Evolutionary conservation across 2,888 invertebrate genomes (phyloP), one percentile per base, ranked within the genome.

Genomic region (Sarcophaga subvicina): DNA sequence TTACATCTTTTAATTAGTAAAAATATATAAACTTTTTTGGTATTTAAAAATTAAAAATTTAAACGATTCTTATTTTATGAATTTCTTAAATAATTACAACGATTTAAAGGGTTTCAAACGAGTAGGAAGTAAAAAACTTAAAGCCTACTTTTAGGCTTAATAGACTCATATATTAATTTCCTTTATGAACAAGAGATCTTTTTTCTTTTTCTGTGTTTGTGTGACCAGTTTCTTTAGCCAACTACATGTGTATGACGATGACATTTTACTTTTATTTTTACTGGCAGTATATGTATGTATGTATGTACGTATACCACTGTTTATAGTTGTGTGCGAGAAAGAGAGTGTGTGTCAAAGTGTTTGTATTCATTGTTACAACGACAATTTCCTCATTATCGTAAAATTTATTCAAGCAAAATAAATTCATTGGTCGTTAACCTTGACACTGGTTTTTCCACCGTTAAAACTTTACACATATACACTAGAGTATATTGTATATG

Each of bases 351-450:
- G 70, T 78, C 6, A n/a, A 49, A 37, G 37, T 71, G 22, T 71
- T 62, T 70, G 78, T 63, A 75, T 78, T 79, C 62, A 81, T 80
- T 83, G 80, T 87, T 88, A 88, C 89, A 88, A 89, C 89, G 89
- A 89, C 89, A 88, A 92, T 92, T 92, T 92, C 91, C 92, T 92
- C 92, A 93, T 93, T 92, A 93, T 92, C 93, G 93, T 93, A 92
- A 93, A 93, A 93, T 92, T 92, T 92, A 93, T 93, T 93, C 93
- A 93, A 92, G 93, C 93, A 93, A 93, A 92, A 92, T 93, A 92
- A 93, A 93, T 92, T 92, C 92, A 93, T 92, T 93, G 93, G 93
- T 93, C 93, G 93, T 93, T 93, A 93, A 93, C 93, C 93, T 93
- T 93, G 93, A 93, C 93, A 93, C 92, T 92, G 92, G 91, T 92